Conservation (phyloP, 1,140 invertebrate species). For the Potamilus streckersoni region DNA sequence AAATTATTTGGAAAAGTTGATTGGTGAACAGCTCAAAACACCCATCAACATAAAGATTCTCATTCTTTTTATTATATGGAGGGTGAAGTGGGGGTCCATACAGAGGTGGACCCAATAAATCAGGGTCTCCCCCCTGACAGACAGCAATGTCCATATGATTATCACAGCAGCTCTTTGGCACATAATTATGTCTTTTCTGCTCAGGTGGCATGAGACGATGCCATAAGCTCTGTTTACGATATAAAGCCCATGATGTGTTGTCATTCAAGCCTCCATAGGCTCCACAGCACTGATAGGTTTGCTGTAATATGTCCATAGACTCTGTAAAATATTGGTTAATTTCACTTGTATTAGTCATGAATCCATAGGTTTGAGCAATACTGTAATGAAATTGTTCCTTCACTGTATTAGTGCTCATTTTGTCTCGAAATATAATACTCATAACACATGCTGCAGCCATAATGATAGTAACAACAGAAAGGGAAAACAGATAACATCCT, state of each 20-base stretch:
- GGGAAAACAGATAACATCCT: slow-evolving; percentile 26
- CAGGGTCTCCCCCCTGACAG: slow-evolving; percentile 26
- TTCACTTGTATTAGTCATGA: background rate
- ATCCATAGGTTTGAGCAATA: slow-evolving; percentile 16
- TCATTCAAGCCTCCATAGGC: slow-evolving; percentile 23
- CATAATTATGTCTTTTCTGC: slow-evolving; percentile 10
- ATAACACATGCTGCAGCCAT: slow-evolving; percentile 20
- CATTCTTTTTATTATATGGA: slow-evolving; percentile 8
- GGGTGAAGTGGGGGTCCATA: slow-evolving; percentile 12
- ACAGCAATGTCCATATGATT: slow-evolving; percentile 22
- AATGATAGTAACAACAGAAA: slow-evolving; percentile 9
- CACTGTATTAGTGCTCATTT: slow-evolving; percentile 18
- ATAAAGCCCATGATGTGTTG: slow-evolving; percentile 25
- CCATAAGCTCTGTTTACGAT: slow-evolving; percentile 19
- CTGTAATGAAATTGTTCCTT: slow-evolving; percentile 25
- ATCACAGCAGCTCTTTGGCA: slow-evolving; percentile 29
- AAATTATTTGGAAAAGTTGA: slow-evolving; percentile 1
- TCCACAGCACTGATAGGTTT: slow-evolving; percentile 23
- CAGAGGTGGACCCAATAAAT: slow-evolving; percentile 21
- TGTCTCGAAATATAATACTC: slow-evolving; percentile 20
- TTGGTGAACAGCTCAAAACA: slow-evolving; percentile 14
- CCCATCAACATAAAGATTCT: slow-evolving; percentile 18
- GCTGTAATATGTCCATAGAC: slow-evolving; percentile 23
- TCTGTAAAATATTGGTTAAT: slow-evolving; percentile 17
- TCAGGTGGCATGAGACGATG: slow-evolving; percentile 1